Conservation (phyloP, 1,140 invertebrate species). For the Caenorhabditis inopinata region DNA sequence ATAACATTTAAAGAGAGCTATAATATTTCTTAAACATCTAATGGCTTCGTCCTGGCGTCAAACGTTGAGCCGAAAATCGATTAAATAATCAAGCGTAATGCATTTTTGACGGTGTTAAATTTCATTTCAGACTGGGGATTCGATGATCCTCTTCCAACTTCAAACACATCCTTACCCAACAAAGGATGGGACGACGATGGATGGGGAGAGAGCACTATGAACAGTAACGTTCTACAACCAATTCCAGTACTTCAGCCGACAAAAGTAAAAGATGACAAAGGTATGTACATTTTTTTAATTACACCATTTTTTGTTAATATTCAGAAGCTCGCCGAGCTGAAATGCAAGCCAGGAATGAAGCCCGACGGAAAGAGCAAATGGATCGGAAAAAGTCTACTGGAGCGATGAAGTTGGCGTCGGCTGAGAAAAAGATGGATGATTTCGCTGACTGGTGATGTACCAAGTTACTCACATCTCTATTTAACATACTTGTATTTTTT, state of each 20-base stretch:
- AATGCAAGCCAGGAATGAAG: slow-evolving; percentile 47
- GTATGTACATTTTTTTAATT: neutral
- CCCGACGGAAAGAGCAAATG: slow-evolving; percentile 47
- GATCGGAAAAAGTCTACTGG: slow-evolving; percentile 48
- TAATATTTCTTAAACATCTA: too few species aligned
- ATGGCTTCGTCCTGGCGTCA: too few species aligned
- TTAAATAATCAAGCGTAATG: too few species aligned
- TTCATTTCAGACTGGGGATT: slow-evolving; percentile 33
- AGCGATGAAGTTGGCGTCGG: slow-evolving; percentile 49
- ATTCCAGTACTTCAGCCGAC: neutral
- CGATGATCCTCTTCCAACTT: slow-evolving; percentile 24
- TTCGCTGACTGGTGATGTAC: slow-evolving; percentile 36
- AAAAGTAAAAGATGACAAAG: slow-evolving; percentile 6
- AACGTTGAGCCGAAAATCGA: too few species aligned
- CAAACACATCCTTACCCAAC: neutral
- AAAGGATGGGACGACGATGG: slow-evolving; percentile 42
- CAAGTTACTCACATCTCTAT: neutral
- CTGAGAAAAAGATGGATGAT: slow-evolving; percentile 31
- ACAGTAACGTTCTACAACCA: neutral
- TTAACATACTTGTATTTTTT: neutral
- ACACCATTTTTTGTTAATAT: neutral
- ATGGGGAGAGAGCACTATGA: slow-evolving; percentile 32
- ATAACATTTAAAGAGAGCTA: too few species aligned
- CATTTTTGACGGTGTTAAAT: too few species aligned
- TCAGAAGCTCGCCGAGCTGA: slow-evolving; percentile 44